Percentiles rank a stretch among this genome's conserved stretches.
Evolutionary conservation across 2,888 invertebrate genomes (phyloP).

Genomic region (Syritta pipiens): DNA sequence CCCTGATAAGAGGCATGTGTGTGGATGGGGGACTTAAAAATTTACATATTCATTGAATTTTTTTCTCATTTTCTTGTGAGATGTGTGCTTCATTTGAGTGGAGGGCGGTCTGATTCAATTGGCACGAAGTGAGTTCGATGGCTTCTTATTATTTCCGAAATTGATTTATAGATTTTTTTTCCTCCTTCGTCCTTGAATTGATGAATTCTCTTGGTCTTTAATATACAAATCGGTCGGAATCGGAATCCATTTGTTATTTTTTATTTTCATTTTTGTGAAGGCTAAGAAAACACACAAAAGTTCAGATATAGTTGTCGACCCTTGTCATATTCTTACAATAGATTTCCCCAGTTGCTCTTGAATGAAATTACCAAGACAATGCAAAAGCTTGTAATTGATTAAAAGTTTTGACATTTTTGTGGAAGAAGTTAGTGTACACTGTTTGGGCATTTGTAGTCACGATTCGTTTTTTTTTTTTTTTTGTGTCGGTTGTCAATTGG

Average conservation of each 20-base stretch:
- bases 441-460: conserved; percentile 13
- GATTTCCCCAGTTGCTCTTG: conserved; percentile 11
- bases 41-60: conserved; percentile 58
- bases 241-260: background rate
- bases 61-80: conserved; percentile 21
- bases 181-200: background rate
- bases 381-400: conserved; percentile 36
- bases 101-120: conserved; percentile 31
- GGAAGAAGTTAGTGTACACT: background rate
- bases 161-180: conserved; percentile 36
- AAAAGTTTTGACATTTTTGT: conserved; percentile 23
- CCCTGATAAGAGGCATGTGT: conserved; percentile 16
- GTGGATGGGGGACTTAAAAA: conserved; percentile 2
- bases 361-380: conserved; percentile 28
- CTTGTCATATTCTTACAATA: conserved; percentile 13
- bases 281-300: background rate
- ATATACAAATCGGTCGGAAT: no score
- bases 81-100: background rate
- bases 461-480: background rate
- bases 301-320: conserved; percentile 26
- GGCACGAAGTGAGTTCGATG: conserved; percentile 32
- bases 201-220: conserved; percentile 13
- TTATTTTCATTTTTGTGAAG: background rate
- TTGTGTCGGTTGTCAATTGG: conserved; percentile 6
- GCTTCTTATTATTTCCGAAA: conserved; percentile 34